Conservation (phyloP, 2,113 vertebrate species). For the Heterocephalus glaber region DNA sequence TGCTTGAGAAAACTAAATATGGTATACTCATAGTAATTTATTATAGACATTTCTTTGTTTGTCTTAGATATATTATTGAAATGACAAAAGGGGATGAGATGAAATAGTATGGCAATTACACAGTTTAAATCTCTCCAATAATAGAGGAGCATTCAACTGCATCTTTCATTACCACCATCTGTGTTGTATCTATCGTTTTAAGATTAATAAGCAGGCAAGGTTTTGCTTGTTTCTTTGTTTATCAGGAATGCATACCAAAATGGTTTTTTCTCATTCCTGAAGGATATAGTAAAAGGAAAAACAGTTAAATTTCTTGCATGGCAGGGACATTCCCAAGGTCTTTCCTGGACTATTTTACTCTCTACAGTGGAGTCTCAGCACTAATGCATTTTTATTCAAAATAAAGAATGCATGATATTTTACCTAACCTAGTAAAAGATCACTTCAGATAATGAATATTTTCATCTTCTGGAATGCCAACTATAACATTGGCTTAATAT, state of each 20-base stretch:
- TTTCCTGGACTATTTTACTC: not conserved
- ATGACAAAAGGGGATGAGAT: constrained; percentile 72
- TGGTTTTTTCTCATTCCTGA: constrained; percentile 22
- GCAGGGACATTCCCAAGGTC: not conserved
- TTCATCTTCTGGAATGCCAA: constrained; percentile 4
- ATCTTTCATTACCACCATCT: constrained; percentile 61
- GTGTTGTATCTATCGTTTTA: constrained; percentile 71
- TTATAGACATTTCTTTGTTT: constrained; percentile 79
- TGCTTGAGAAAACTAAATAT: constrained; percentile 79
- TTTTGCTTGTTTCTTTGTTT: constrained; percentile 75
- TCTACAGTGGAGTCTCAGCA: not conserved
- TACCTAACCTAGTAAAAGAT: not conserved
- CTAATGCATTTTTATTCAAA: constrained; percentile 43
- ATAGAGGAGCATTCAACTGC: constrained; percentile 19
- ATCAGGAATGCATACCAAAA: constrained; percentile 37
- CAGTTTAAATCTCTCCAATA: constrained; percentile 70
- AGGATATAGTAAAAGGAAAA: constrained; percentile 16
- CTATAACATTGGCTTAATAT: not conserved
- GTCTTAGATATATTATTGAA: constrained; percentile 80
- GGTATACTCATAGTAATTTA: constrained; percentile 64
- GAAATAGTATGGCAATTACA: constrained; percentile 81
- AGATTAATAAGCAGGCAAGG: constrained; percentile 52
- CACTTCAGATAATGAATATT: not conserved
- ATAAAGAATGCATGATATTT: not conserved
- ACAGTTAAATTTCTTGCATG: constrained; percentile 27